Conservation (phyloP, 2,113 vertebrate species). For the Columbina picui region DNA sequence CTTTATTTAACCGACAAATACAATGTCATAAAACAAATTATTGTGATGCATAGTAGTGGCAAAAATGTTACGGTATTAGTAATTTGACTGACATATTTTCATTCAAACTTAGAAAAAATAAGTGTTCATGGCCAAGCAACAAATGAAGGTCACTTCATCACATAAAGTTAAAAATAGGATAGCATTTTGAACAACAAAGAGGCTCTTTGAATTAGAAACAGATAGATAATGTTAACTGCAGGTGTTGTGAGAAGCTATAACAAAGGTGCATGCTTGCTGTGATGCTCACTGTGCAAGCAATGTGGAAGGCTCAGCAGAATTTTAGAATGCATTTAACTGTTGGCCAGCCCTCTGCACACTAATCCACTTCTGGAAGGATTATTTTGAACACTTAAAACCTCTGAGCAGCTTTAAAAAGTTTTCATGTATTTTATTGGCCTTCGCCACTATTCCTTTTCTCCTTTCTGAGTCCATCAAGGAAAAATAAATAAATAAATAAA, state of each 20-base stretch:
- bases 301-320: neutral
- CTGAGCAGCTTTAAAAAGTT: neutral
- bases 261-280: neutral
- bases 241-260: neutral
- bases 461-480: neutral
- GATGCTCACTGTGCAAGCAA: neutral
- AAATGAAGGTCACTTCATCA: neutral
- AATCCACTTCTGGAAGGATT: neutral
- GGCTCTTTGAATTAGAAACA: neutral
- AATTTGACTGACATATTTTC: neutral
- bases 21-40: neutral
- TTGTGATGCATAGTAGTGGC: neutral
- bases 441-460: neutral
- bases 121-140: neutral
- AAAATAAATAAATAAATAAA: neutral
- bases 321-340: neutral
- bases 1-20: neutral
- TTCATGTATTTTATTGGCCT: neutral
- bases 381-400: neutral
- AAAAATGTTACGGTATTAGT: neutral
- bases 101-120: neutral
- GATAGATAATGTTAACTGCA: neutral
- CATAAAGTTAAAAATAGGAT: neutral
- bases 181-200: neutral
- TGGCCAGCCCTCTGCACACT: neutral